Evolutionary conservation across 2,888 invertebrate species (phyloP).

Genomic region (Loripinus fragilis): DNA sequence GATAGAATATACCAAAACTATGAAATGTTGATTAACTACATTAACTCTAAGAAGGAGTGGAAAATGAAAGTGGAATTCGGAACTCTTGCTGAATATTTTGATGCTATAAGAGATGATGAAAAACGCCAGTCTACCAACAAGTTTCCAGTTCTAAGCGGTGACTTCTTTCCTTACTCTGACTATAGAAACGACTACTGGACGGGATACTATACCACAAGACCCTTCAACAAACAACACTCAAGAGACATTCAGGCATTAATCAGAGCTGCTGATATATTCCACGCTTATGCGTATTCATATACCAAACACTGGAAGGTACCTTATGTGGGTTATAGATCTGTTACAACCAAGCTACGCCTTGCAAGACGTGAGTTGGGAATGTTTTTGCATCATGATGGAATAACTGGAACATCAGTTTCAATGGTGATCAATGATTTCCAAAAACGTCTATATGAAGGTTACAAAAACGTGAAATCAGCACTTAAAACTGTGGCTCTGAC

Average conservation of each 20-base stretch:
- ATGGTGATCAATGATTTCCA: slow-evolving; percentile 95
- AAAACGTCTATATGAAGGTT: slow-evolving; percentile 61
- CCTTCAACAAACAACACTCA: slow-evolving; percentile 88
- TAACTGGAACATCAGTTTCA: slow-evolving; percentile 96
- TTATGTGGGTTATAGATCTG: slow-evolving; percentile 67
- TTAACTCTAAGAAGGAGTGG: slow-evolving; percentile 90
- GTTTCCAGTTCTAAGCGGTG: slow-evolving; percentile 92
- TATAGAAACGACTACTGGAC: slow-evolving; percentile 95
- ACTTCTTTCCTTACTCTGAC: slow-evolving; percentile 98
- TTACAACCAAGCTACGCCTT: slow-evolving; percentile 80
- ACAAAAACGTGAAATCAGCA: slow-evolving; percentile 56
- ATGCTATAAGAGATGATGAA: slow-evolving; percentile 85
- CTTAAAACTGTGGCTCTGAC: slow-evolving; percentile 55
- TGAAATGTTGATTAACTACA: slow-evolving; percentile 92
- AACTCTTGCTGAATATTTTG: slow-evolving; percentile 95
- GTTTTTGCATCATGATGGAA: slow-evolving; percentile 99
- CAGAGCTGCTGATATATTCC: slow-evolving; percentile 80
- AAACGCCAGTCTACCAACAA: slow-evolving; percentile 25
- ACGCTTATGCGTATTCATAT: slow-evolving; percentile 70
- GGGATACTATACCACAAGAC: slow-evolving; percentile 95
- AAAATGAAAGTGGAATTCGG: slow-evolving; percentile 86
- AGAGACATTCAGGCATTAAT: slow-evolving; percentile 84
- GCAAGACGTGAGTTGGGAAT: slow-evolving; percentile 93
- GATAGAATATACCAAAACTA: slow-evolving; percentile 97
- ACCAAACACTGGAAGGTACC: slow-evolving; percentile 34